Evolutionary conservation across 2,888 invertebrate genomes (phyloP).

Genomic region (Ceratothoa steindachneri): DNA sequence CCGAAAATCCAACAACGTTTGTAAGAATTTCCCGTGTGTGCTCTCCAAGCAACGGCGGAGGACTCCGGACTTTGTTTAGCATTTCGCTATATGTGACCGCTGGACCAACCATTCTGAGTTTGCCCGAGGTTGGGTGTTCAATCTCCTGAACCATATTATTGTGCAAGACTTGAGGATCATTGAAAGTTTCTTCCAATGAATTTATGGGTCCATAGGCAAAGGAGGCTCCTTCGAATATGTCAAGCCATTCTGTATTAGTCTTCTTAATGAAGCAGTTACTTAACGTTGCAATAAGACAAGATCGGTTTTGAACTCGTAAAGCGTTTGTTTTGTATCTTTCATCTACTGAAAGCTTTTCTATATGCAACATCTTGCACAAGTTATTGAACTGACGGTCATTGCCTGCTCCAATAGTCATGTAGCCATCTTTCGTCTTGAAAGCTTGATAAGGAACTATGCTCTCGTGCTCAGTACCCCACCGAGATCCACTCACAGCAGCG

Average conservation of each 20-base stretch:
- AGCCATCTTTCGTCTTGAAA: conserved; percentile 51
- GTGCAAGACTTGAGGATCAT: conserved; percentile 68
- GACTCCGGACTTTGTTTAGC: conserved; percentile 64
- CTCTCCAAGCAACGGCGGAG: conserved; percentile 82
- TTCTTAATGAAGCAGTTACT: conserved; percentile 62
- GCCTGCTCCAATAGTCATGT: conserved; percentile 80
- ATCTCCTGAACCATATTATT: conserved; percentile 69
- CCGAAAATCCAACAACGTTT: background rate
- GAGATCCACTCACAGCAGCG: conserved; percentile 67
- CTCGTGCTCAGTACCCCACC: conserved; percentile 90
- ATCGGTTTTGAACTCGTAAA: conserved; percentile 70
- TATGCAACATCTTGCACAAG: conserved; percentile 64
- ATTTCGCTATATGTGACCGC: conserved; percentile 75
- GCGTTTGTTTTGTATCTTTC: conserved; percentile 68
- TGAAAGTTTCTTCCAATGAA: conserved; percentile 75
- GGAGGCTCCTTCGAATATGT: conserved; percentile 65
- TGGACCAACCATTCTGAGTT: conserved; percentile 75
- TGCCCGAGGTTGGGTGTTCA: conserved; percentile 65
- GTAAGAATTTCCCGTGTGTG: conserved; percentile 69
- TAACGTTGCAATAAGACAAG: conserved; percentile 64
- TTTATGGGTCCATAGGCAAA: conserved; percentile 91
- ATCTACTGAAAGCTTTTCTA: conserved; percentile 62
- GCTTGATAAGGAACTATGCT: conserved; percentile 88
- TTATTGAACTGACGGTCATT: conserved; percentile 67
- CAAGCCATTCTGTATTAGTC: conserved; percentile 70